Base-by-base conservation (phyloP, 2,113 vertebrate species). In the Mirza zaza region DNA sequence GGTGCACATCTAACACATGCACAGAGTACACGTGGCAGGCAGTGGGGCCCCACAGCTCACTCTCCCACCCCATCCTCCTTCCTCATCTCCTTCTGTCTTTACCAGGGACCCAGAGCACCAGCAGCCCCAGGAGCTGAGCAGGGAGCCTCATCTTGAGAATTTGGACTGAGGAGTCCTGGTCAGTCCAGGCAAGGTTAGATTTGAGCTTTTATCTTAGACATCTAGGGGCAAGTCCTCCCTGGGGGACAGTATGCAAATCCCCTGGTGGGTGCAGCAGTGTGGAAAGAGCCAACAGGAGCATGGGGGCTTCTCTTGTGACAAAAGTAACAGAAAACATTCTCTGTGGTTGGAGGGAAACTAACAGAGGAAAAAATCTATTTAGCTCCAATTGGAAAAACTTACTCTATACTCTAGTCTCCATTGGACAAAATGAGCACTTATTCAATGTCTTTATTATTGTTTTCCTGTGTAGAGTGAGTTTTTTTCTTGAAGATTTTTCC, bases 1-100 rank as follows among this genome's bases (percentile, higher is more conserved):
- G 6, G 7, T 27, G 1, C 1, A 12, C 36, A 5, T 71, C 61
- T 32, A n/a, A 89, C 7, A 8, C 5, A 9, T 10, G 21, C 3
- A 25, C 36, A 45, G 59, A 55, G 4, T 0, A 34, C 27, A 23
- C 17, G 11, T 3, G 15, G 18, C 6, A 36, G 57, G 6, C 50
- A 32, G 2, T 3, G 18, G 15, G 8, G 6, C 65, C 32, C 34
- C 65, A 68, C 15, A 68, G 65, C 65, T n/a, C 65, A 63, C 27
- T 32, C 32, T 34, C 32, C 15, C 34, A 68, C 34, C 14, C 65
- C 32, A 1, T 3, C n/a, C 65, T 17, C 65, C 65, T n/a, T 17
- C 32, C 34, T 68, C 65, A 68, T 68, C 65, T n/a, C 15, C 65
- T n/a, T 68, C 34, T n/a, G 34, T 14, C 65, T 34, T n/a, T n/a